Percentiles rank a stretch among this genome's conserved stretches.
These are phyloP conservation scores for Stigmatopora argus DNA, from an alignment of 2,113 vertebrate species.

Conservation along the genomic window DNA sequence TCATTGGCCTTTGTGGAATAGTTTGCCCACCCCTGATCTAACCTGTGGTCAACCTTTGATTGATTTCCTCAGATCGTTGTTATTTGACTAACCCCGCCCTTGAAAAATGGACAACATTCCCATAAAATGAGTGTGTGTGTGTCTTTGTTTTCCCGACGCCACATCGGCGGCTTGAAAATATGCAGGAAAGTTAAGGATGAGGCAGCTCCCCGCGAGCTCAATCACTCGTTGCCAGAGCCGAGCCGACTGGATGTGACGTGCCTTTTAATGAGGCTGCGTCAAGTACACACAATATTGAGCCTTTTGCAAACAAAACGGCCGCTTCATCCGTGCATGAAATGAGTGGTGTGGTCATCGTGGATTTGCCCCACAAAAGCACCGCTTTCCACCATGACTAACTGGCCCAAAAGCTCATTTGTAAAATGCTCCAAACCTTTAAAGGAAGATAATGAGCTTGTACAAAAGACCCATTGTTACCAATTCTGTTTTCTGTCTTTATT, in stretches of 20 bases:
- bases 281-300: constrained; percentile 75
- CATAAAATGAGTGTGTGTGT: too few relatives aligned
- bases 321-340: constrained; percentile 56
- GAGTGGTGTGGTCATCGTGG: constrained; percentile 28
- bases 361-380: constrained; percentile 6
- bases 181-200: constrained; percentile 81
- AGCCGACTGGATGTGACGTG: constrained; percentile 76
- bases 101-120: too few relatives aligned
- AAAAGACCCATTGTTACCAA: constrained; percentile 28
- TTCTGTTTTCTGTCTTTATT: constrained; percentile 35
- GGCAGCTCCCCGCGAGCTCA: constrained; percentile 53
- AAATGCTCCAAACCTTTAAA: constrained; percentile 15
- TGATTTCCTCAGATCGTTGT: too few relatives aligned
- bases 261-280: constrained; percentile 62
- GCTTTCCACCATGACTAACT: constrained; percentile 7
- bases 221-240: constrained; percentile 62
- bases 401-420: constrained; percentile 3
- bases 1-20: too few relatives aligned
- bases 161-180: constrained; percentile 78
- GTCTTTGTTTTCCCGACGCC: background rate
- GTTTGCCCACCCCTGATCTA: too few relatives aligned
- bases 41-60: too few relatives aligned
- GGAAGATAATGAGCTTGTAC: constrained; percentile 9
- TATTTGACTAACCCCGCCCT: too few relatives aligned
- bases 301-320: constrained; percentile 57